phyloP scores from a whole-genome alignment of 2,113 vertebrate species.

The Boleophthalmus pectinirostris region DNA sequence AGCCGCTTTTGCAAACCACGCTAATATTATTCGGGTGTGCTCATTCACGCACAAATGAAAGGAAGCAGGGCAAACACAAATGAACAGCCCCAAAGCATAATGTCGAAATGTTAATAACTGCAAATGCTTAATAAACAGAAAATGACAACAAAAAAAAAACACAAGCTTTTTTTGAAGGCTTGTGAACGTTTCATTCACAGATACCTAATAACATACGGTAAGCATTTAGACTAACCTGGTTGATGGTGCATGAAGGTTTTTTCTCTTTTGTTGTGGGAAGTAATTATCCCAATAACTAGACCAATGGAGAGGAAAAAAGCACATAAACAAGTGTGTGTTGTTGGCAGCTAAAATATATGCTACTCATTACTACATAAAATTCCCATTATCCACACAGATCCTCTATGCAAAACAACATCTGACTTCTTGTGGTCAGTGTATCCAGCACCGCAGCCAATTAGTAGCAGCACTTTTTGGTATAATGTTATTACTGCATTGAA shows the following conservation, averaged over 20 bases:
- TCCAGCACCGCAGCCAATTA: background rate
- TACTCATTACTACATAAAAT: background rate
- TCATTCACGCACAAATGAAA: constrained; percentile 26
- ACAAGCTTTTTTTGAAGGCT: constrained; percentile 38
- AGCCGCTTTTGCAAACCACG: constrained; percentile 28
- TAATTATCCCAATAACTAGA: constrained; percentile 51
- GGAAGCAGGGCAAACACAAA: background rate
- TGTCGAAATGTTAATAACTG: constrained; percentile 9
- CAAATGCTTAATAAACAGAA: background rate
- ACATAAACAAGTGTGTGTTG: constrained; percentile 11
- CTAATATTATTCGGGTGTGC: constrained; percentile 10
- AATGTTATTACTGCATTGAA: background rate
- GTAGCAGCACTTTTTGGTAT: background rate
- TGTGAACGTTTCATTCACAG: constrained; percentile 34
- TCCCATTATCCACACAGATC: background rate
- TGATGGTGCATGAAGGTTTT: constrained; percentile 16
- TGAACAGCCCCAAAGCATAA: constrained; percentile 12
- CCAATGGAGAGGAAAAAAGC: constrained; percentile 37
- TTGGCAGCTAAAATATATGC: constrained; percentile 15
- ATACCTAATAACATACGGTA: constrained; percentile 18
- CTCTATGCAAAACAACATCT: background rate
- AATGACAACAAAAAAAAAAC: background rate
- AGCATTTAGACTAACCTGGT: constrained; percentile 30
- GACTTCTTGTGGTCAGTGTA: background rate
- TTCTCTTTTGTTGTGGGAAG: constrained; percentile 47